These are phyloP conservation scores for Aethes cnicana DNA, from an alignment of 2,888 invertebrate species.

Conservation along the genomic window DNA sequence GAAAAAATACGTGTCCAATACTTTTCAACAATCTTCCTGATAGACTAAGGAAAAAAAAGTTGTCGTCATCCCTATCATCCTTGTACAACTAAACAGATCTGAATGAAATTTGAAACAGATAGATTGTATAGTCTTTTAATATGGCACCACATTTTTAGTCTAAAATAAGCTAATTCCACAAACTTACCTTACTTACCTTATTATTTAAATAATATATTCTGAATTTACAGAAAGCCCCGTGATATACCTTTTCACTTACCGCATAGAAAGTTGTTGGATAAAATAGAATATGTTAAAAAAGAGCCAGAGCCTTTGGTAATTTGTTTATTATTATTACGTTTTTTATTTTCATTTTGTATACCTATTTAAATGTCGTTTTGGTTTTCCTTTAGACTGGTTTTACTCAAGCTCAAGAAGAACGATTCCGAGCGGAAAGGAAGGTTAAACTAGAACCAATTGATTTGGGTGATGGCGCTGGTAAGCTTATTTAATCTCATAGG, in stretches of 20 bases:
- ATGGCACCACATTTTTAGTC: no score
- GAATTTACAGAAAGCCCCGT: slow-evolving; percentile 54
- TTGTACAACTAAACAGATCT: background rate
- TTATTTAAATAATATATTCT: background rate
- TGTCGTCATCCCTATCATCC: no score
- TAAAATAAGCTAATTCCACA: no score
- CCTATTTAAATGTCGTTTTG: no score
- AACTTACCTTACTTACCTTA: no score
- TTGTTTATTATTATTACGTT: slow-evolving; percentile 12
- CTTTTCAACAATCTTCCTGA: no score
- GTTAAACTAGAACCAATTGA: slow-evolving; percentile 55
- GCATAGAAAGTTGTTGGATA: slow-evolving; percentile 83
- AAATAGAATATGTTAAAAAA: slow-evolving; percentile 81
- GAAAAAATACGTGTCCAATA: no score
- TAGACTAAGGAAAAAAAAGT: no score
- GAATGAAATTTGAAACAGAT: no score
- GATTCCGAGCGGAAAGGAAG: slow-evolving; percentile 59
- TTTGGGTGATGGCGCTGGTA: slow-evolving; percentile 42
- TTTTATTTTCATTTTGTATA: no score
- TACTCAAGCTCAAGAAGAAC: slow-evolving; percentile 66
- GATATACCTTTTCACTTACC: slow-evolving; percentile 83
- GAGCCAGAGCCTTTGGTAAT: slow-evolving; percentile 84
- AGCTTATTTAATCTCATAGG: background rate
- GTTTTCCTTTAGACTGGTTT: slow-evolving; percentile 77
- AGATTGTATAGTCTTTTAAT: no score